phyloP scores from a whole-genome alignment of 2,888 invertebrate species.

The Reticulitermes lucifugus region DNA sequence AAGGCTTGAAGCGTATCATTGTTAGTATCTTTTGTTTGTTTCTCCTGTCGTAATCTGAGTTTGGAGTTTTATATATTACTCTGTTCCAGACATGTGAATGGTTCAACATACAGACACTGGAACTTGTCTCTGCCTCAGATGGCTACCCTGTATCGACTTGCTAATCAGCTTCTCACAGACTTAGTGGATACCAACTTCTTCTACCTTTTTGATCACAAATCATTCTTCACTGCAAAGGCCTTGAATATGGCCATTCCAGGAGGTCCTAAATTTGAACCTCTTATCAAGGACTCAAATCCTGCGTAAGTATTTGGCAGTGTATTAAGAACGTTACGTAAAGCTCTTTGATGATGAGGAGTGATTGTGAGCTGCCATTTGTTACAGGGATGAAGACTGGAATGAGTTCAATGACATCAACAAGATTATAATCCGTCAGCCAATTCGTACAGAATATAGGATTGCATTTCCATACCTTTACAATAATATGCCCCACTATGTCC shows the following conservation, averaged over 20 bases:
- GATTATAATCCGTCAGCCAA: constrained; percentile 98
- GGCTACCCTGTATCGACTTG: constrained; percentile 97
- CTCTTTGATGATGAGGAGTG: neutral
- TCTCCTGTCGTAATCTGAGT: neutral
- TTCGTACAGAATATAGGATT: constrained; percentile 98
- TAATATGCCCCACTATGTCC: constrained; percentile 98
- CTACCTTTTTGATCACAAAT: constrained; percentile 98
- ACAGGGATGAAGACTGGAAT: constrained; percentile 99
- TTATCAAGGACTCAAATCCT: constrained; percentile 97
- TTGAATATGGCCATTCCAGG: constrained; percentile 99
- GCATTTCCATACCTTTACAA: constrained; percentile 99
- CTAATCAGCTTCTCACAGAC: constrained; percentile 97
- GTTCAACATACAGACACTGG: constrained; percentile 97
- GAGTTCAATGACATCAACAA: constrained; percentile 99
- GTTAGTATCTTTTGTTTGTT: neutral
- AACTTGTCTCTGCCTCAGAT: constrained; percentile 95
- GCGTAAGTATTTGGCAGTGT: constrained; percentile 71
- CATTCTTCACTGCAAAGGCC: constrained; percentile 99
- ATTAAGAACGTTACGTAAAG: neutral
- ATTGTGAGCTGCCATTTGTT: constrained; percentile 54
- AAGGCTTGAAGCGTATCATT: neutral
- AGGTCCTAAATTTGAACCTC: constrained; percentile 98
- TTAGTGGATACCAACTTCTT: constrained; percentile 99
- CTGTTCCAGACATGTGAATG: constrained; percentile 84
- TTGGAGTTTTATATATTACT: constrained; percentile 35